These are phyloP conservation scores for Eulithis prunata DNA, from an alignment of 2,888 invertebrate species.

Conservation along the genomic window DNA sequence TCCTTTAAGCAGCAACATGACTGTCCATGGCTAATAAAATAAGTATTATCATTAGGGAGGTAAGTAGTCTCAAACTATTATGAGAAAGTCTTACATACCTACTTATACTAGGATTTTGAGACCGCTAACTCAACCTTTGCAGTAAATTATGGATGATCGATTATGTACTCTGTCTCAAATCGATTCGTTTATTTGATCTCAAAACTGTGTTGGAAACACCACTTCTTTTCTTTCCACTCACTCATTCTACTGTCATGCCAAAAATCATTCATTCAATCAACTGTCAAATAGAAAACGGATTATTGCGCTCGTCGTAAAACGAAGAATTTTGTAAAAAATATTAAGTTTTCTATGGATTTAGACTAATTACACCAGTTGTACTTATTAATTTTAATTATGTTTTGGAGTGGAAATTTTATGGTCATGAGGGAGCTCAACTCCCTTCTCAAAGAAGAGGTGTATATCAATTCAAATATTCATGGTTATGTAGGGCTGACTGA, in stretches of 20 bases:
- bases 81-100: no score
- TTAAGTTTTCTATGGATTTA: conserved; percentile 78
- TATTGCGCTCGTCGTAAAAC: conserved; percentile 69
- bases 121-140: no score
- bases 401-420: conserved; percentile 92
- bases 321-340: conserved; percentile 66
- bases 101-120: no score
- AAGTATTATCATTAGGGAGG: no score
- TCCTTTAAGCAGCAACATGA: no score
- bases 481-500: conserved; percentile 67
- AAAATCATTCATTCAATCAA: neutral
- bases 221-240: no score
- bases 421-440: conserved; percentile 90
- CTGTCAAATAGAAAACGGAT: conserved; percentile 65
- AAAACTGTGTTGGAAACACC: no score
- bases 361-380: conserved; percentile 65
- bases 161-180: no score
- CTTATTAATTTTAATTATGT: conserved; percentile 87
- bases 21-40: no score
- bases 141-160: no score
- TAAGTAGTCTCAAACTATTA: no score
- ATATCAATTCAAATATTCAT: conserved; percentile 72
- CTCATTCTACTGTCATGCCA: neutral
- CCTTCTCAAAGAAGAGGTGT: conserved; percentile 91
- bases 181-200: no score